Conservation (phyloP, 2,888 invertebrate genomes). For the Tinea pellionella region DNA sequence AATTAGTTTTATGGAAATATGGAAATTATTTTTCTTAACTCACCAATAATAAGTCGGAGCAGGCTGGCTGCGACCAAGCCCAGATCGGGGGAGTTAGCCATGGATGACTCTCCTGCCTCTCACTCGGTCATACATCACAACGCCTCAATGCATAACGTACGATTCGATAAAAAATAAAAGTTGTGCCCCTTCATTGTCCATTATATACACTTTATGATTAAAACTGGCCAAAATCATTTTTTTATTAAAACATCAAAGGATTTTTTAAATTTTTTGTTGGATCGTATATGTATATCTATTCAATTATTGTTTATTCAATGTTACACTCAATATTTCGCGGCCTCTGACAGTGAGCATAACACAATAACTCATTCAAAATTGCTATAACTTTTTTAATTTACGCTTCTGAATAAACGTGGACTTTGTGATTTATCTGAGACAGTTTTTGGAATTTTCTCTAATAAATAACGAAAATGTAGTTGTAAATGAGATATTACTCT, state of each 20-base stretch:
- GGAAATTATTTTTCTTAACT: slow-evolving; percentile 33
- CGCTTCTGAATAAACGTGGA: slow-evolving; percentile 54
- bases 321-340: slow-evolving; percentile 6
- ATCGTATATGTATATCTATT: slow-evolving; percentile 12
- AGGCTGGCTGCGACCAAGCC: slow-evolving; percentile 71
- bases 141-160: slow-evolving; percentile 41
- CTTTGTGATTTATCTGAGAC: slow-evolving; percentile 53
- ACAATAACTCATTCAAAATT: slow-evolving; percentile 64
- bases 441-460: slow-evolving; percentile 23
- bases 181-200: background rate
- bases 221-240: background rate
- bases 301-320: slow-evolving; percentile 17
- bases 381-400: slow-evolving; percentile 65
- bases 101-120: slow-evolving; percentile 46
- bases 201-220: background rate
- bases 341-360: slow-evolving; percentile 19
- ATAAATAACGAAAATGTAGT: slow-evolving; percentile 8
- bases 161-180: slow-evolving; percentile 15
- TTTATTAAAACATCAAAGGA: background rate
- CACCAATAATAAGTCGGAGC: slow-evolving; percentile 73
- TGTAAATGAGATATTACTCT: background rate
- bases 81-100: slow-evolving; percentile 72
- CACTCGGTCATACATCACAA: slow-evolving; percentile 30
- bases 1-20: background rate
- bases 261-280: background rate